A percentile compares a stretch with the other conserved stretches of the same genome.
phyloP scores from a whole-genome alignment of 2,888 invertebrate genomes.

The Coronaproctus castanopsis region DNA sequence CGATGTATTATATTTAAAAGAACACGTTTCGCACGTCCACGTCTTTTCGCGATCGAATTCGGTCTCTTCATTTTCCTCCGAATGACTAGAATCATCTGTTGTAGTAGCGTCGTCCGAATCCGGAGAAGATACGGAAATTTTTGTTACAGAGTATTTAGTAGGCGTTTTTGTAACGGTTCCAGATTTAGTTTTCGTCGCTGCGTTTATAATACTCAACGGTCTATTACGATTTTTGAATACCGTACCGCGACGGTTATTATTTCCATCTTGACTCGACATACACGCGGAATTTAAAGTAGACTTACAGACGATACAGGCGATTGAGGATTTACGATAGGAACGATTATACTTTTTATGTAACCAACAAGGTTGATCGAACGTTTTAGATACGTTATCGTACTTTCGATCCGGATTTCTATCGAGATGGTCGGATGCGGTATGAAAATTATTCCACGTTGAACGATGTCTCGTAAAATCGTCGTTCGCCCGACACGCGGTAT shows the following conservation, averaged over 20 bases:
- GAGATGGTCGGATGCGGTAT: too few relatives aligned
- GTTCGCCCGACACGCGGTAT: too few relatives aligned
- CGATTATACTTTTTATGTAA: slow-evolving; percentile 62
- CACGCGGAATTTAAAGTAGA: too few relatives aligned
- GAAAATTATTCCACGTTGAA: too few relatives aligned
- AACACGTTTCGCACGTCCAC: slow-evolving; percentile 78
- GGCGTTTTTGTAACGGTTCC: background rate
- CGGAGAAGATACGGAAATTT: background rate
- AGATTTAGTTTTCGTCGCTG: background rate
- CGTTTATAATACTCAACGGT: slow-evolving; percentile 1
- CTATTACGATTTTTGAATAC: too few relatives aligned
- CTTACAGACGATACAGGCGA: slow-evolving; percentile 55
- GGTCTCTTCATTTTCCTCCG: background rate
- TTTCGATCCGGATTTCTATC: too few relatives aligned
- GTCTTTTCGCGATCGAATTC: slow-evolving; percentile 29
- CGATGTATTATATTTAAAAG: slow-evolving; percentile 67
- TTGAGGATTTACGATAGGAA: slow-evolving; percentile 41
- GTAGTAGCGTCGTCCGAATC: slow-evolving; percentile 13
- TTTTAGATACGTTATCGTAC: too few relatives aligned
- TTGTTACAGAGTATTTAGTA: background rate
- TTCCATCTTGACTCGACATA: too few relatives aligned
- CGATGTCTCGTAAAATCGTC: too few relatives aligned
- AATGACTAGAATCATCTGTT: background rate
- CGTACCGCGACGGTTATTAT: too few relatives aligned
- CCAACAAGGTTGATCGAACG: too few relatives aligned